These are phyloP conservation scores for Zoanthus gigantus DNA, from an alignment of 92 coral and sea anemone genomes.

Conservation along the genomic window DNA sequence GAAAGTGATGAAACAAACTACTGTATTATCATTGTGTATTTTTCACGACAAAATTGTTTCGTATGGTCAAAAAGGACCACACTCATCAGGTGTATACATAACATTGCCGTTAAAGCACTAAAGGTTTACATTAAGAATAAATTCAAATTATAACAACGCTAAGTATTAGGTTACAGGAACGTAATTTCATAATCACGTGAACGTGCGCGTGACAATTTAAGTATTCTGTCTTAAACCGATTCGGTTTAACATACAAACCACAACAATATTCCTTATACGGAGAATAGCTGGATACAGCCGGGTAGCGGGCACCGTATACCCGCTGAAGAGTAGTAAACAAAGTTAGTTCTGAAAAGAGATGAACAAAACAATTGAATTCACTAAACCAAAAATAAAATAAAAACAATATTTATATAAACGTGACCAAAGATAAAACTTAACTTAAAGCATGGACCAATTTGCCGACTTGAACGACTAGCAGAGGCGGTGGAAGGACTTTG, in stretches of 20 bases:
- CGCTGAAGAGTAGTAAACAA: conserved; percentile 22
- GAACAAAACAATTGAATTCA: background rate
- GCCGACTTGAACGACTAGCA: conserved; percentile 17
- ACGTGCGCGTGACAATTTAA: too few relatives aligned
- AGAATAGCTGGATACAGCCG: conserved; percentile 1
- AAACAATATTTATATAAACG: conserved; percentile 16
- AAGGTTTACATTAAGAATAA: too few relatives aligned
- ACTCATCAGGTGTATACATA: too few relatives aligned
- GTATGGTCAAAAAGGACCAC: too few relatives aligned
- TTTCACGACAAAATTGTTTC: too few relatives aligned
- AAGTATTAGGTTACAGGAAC: too few relatives aligned
- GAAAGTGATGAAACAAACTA: too few relatives aligned
- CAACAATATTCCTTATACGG: conserved; percentile 6
- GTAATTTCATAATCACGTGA: too few relatives aligned
- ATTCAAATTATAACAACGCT: too few relatives aligned
- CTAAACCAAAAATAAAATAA: background rate
- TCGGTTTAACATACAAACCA: background rate
- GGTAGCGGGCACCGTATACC: conserved; percentile 21
- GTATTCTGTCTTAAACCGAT: background rate
- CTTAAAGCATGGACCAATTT: conserved; percentile 14
- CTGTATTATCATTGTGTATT: too few relatives aligned
- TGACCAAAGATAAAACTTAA: conserved; percentile 18
- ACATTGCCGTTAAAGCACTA: too few relatives aligned
- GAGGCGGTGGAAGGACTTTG: conserved; percentile 12
- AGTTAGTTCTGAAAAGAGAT: conserved; percentile 20